A percentile compares a stretch with the other conserved stretches of the same genome.
phyloP scores from a whole-genome alignment of 2,113 vertebrate genomes.

The Poecilia latipinna region DNA sequence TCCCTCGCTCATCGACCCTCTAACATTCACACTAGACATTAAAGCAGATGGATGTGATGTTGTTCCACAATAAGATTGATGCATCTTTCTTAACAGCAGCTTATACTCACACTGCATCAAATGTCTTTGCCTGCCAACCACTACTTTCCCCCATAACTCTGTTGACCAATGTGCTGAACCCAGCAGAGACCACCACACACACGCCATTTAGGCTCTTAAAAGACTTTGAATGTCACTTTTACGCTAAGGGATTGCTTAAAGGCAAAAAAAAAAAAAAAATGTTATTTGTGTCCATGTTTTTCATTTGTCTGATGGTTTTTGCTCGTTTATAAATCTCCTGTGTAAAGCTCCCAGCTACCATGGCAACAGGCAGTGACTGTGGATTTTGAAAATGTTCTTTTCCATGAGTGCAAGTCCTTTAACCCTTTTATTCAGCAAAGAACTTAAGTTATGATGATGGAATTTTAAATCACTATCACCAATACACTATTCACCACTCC shows the following conservation, averaged over 20 bases:
- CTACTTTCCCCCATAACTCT: not conserved
- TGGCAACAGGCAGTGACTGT: slow-evolving; percentile 1
- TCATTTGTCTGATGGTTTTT: slow-evolving; percentile 10
- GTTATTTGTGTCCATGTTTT: not conserved
- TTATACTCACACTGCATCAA: no score
- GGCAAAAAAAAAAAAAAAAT: not conserved
- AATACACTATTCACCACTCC: no score
- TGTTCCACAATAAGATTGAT: not conserved
- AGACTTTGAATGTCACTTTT: not conserved
- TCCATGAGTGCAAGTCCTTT: not conserved
- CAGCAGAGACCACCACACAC: not conserved
- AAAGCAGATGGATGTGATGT: not conserved
- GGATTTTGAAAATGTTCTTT: not conserved
- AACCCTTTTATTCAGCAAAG: not conserved
- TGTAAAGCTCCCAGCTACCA: slow-evolving; percentile 33
- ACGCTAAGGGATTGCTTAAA: not conserved
- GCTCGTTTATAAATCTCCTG: slow-evolving; percentile 13
- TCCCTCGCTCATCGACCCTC: not conserved
- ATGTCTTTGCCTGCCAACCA: no score
- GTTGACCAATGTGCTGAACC: not conserved
- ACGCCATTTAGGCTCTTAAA: not conserved
- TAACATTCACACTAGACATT: not conserved
- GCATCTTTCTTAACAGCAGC: no score
- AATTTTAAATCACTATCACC: no score
- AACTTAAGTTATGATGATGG: no score